Conservation (phyloP, 2,888 invertebrate genomes). For the Steinernema carpocapsae region DNA sequence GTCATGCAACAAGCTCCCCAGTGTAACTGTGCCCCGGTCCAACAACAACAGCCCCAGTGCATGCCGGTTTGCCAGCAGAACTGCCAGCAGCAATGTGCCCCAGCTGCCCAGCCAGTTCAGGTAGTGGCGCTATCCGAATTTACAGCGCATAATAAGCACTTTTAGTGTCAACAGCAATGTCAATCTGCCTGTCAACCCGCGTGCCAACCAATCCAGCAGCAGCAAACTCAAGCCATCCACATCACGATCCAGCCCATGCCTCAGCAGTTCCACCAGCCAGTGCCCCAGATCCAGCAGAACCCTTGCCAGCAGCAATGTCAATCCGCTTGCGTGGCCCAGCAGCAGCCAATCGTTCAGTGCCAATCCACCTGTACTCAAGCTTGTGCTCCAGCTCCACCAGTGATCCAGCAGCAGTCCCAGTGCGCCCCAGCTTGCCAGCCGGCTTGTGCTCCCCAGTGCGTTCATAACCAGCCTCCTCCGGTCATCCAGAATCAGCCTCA, state of each 20-base stretch:
- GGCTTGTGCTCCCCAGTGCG: neutral
- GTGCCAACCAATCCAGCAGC: conserved; percentile 6
- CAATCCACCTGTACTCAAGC: conserved; percentile 8
- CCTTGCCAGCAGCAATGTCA: conserved; percentile 25
- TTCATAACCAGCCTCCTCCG: neutral
- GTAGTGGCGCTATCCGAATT: neutral
- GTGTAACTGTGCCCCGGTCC: conserved; percentile 16
- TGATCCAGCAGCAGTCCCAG: neutral
- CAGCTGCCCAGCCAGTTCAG: neutral
- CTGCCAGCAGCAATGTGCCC: conserved; percentile 1
- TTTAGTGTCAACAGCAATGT: conserved; percentile 23
- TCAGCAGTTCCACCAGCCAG: neutral
- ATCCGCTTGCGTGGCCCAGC: conserved; percentile 15
- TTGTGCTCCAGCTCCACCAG: neutral
- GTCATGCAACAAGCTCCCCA: neutral
- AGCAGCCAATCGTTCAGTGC: neutral
- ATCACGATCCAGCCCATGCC: neutral
- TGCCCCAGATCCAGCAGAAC: conserved; percentile 23
- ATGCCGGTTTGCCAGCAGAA: neutral
- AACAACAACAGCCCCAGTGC: conserved; percentile 15
- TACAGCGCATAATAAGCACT: neutral
- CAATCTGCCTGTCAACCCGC: conserved; percentile 15
- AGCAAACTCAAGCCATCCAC: neutral
- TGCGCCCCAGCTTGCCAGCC: neutral
- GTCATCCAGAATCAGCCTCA: no score